Evolutionary conservation across 37 sponge, comb jelly and placozoan genomes (phyloP).

Genomic region (Diacarnus erythraeanus): DNA sequence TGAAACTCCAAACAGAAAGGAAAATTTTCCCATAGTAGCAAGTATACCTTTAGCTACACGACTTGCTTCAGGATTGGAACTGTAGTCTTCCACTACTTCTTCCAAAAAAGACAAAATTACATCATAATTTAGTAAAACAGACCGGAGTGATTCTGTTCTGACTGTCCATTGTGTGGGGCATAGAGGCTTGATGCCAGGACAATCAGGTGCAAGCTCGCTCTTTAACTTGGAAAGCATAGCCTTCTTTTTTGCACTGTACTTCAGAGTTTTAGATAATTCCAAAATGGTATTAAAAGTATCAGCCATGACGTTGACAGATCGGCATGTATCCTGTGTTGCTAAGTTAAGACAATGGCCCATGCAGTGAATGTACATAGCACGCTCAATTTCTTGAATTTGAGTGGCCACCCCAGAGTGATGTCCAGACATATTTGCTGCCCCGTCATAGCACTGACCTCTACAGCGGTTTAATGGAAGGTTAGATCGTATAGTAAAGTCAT

Average conservation of each 20-base stretch:
- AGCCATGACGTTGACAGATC: too few relatives aligned
- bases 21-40: not conserved
- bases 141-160: not conserved
- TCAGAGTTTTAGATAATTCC: too few relatives aligned
- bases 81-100: not conserved
- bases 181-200: not conserved
- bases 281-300: too few relatives aligned
- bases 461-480: too few relatives aligned
- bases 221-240: not conserved
- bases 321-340: not conserved
- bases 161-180: not conserved
- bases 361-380: too few relatives aligned
- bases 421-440: too few relatives aligned
- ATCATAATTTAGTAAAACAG: not conserved
- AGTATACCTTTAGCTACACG: not conserved
- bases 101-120: not conserved
- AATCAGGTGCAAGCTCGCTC: not conserved
- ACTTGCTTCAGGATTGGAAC: not conserved
- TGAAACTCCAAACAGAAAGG: not conserved
- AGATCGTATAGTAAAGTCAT: too few relatives aligned
- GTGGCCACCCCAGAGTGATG: too few relatives aligned
- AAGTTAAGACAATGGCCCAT: not conserved
- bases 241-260: too few relatives aligned
- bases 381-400: too few relatives aligned
- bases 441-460: too few relatives aligned